Evolutionary conservation across 2,888 invertebrate genomes (phyloP).

Genomic region (Bursaphelenchus okinawaensis): DNA sequence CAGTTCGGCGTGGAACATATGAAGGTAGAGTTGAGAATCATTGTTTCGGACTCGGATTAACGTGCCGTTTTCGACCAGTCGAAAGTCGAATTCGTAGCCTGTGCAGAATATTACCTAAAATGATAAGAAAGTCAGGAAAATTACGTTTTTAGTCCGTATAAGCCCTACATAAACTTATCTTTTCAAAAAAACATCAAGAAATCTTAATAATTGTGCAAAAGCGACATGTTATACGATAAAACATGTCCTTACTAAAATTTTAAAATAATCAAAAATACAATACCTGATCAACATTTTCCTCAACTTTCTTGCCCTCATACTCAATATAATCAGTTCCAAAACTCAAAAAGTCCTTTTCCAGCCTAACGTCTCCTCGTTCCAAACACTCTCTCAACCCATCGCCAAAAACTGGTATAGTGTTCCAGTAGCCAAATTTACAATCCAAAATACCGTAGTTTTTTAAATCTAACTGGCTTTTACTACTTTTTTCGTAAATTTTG

Average conservation of each 20-base stretch:
- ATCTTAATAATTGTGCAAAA: no score
- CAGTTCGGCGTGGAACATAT: constrained; percentile 41
- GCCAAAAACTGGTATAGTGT: constrained; percentile 44
- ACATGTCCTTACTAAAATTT: not conserved
- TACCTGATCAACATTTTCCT: constrained; percentile 43
- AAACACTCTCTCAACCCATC: constrained; percentile 60
- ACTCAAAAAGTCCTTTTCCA: constrained; percentile 33
- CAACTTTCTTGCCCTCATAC: constrained; percentile 39
- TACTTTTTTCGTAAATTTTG: constrained; percentile 1
- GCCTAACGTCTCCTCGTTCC: constrained; percentile 39
- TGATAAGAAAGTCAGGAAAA: constrained; percentile 2
- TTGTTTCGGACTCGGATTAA: constrained; percentile 33
- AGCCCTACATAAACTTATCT: not conserved
- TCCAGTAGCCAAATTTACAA: not conserved
- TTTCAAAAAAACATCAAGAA: not conserved
- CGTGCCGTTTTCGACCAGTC: constrained; percentile 34
- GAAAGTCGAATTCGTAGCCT: constrained; percentile 38
- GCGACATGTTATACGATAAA: no score
- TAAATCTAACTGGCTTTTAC: constrained; percentile 12
- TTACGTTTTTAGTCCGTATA: not conserved
- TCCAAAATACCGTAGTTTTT: not conserved
- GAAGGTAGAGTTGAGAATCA: constrained; percentile 42
- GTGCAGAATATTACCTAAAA: constrained; percentile 39
- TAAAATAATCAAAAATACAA: not conserved
- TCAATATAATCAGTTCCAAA: constrained; percentile 39